Evolutionary conservation across 1,140 invertebrate genomes (phyloP).

Genomic region (Papilio machaon): DNA sequence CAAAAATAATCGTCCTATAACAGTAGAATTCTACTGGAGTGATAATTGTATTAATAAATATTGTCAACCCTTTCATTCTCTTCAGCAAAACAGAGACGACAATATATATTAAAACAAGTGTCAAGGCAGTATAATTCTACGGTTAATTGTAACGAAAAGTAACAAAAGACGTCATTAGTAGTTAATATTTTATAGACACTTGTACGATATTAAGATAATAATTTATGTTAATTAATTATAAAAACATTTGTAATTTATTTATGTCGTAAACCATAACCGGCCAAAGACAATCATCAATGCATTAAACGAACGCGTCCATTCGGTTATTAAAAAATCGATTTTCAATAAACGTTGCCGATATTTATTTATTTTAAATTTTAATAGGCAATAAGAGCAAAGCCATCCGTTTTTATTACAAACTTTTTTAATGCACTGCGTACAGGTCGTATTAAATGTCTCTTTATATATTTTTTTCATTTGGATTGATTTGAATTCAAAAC

Average conservation of each 20-base stretch:
- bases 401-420: conserved; percentile 39
- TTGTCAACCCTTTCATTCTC: too few species aligned
- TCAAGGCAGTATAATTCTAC: too few species aligned
- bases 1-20: not conserved
- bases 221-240: conserved; percentile 28
- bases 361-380: conserved; percentile 50
- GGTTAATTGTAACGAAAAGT: not conserved
- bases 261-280: conserved; percentile 56
- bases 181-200: conserved; percentile 5
- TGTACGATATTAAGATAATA: not conserved
- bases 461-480: conserved; percentile 65
- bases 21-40: not conserved
- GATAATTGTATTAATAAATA: too few species aligned
- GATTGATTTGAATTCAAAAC: conserved; percentile 60
- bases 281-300: conserved; percentile 55
- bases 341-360: conserved; percentile 67
- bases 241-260: conserved; percentile 34
- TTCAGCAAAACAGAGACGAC: too few species aligned
- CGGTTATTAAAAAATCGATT: conserved; percentile 63
- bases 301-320: conserved; percentile 58
- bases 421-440: conserved; percentile 53
- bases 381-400: conserved; percentile 63
- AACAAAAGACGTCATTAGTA: not conserved
- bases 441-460: conserved; percentile 59
- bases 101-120: too few species aligned